Evolutionary conservation across 2,113 vertebrate genomes (phyloP).

Genomic region (Tamias sibiricus): DNA sequence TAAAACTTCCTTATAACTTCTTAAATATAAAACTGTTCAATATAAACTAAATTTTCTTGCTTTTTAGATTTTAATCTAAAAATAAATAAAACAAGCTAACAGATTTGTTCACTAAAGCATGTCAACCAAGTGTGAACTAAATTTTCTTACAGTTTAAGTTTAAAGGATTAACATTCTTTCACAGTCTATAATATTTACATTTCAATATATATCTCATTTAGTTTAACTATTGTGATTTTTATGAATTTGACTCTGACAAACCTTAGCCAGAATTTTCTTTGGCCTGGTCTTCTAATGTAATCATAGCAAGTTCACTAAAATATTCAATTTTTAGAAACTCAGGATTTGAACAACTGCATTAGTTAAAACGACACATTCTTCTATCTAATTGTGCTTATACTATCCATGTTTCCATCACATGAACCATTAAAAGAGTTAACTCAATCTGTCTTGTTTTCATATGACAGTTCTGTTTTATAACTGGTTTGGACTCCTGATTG

Average conservation of each 20-base stretch:
- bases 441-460: not conserved
- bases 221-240: not conserved
- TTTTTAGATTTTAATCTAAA: constrained; percentile 1
- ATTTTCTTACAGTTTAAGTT: constrained; percentile 1
- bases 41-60: not conserved
- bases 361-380: not conserved
- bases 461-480: not conserved
- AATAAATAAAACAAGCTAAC: not conserved
- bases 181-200: constrained; percentile 5
- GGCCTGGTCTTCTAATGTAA: not conserved
- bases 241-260: not conserved
- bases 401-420: not conserved
- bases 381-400: not conserved
- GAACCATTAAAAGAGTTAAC: not conserved
- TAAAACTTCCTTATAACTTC: not conserved
- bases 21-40: not conserved
- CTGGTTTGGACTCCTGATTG: not conserved
- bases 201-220: not conserved
- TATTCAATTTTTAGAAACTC: not conserved
- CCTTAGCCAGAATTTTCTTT: not conserved
- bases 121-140: not conserved
- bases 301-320: not conserved
- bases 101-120: not conserved
- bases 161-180: not conserved
- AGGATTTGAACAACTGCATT: not conserved